phyloP scores from a whole-genome alignment of 2,888 invertebrate species.

The Diarsia rubi region DNA sequence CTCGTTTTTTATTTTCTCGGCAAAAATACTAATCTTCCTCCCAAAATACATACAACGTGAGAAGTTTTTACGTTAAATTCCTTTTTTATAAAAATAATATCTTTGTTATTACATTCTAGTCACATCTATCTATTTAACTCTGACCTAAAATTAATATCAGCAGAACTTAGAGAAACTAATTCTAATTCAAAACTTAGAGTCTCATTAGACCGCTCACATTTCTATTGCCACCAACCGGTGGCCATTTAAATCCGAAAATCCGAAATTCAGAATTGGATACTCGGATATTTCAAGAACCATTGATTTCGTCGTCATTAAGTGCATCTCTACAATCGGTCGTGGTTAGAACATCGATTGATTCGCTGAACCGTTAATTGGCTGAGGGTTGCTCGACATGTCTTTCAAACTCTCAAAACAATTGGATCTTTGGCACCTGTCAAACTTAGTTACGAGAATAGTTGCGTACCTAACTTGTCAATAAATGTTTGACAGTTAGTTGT shows the following conservation, averaged over 20 bases:
- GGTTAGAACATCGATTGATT: conserved; percentile 37
- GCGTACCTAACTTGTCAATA: conserved; percentile 10
- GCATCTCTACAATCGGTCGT: conserved; percentile 6
- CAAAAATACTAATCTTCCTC: not conserved
- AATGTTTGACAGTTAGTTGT: conserved; percentile 10
- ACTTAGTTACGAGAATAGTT: conserved; percentile 36
- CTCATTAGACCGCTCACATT: conserved; percentile 21
- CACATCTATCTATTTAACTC: not conserved
- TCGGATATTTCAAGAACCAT: conserved; percentile 9
- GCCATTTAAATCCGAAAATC: conserved; percentile 36
- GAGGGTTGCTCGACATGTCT: not conserved
- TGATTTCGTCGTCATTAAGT: conserved; percentile 1
- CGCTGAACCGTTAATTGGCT: conserved; percentile 18
- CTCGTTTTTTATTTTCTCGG: not conserved
- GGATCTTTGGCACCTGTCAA: conserved; percentile 30
- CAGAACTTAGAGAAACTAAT: conserved; percentile 37
- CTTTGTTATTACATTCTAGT: not conserved
- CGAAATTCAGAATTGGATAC: not conserved
- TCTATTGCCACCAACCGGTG: conserved; percentile 14
- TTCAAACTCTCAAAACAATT: conserved; percentile 6
- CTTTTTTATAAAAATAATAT: not conserved
- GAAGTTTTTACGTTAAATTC: not conserved
- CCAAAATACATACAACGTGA: not conserved
- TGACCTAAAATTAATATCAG: conserved; percentile 19
- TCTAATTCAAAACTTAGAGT: conserved; percentile 31